Evolutionary conservation across 2,113 vertebrate species (phyloP).

Genomic region (Sinosuthora webbiana): DNA sequence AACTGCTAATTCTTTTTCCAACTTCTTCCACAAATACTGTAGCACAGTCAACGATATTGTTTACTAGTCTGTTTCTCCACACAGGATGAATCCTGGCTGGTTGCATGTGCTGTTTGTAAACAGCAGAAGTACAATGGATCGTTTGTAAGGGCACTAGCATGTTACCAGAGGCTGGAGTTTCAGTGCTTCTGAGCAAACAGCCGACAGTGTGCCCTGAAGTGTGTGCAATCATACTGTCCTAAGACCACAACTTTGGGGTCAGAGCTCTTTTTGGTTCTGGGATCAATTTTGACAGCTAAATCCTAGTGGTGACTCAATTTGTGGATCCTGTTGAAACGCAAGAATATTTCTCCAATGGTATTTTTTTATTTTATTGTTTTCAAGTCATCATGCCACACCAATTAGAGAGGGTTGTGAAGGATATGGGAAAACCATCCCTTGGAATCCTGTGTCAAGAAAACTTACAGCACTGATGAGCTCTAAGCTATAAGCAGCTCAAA

Average conservation of each 20-base stretch:
- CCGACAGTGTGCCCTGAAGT: not conserved
- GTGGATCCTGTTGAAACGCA: not conserved
- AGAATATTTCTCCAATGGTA: not conserved
- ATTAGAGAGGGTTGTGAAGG: not conserved
- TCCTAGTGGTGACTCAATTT: not conserved
- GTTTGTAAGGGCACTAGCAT: not conserved
- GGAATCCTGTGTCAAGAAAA: not conserved
- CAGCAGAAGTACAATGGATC: not conserved
- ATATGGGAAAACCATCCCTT: not conserved
- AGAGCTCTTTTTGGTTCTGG: not conserved
- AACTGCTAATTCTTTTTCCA: not conserved
- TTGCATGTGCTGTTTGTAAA: not conserved
- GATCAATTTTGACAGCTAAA: not conserved
- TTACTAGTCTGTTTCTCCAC: not conserved
- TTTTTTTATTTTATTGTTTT: not conserved
- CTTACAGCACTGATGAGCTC: not conserved
- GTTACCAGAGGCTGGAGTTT: not conserved
- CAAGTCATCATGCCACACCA: not conserved
- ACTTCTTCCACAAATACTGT: not conserved
- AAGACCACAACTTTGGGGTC: not conserved
- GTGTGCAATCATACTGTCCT: not conserved
- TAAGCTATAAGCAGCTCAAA: not conserved
- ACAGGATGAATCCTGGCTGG: not conserved
- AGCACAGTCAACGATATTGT: not conserved
- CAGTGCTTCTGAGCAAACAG: not conserved